phyloP scores from a whole-genome alignment of 1,140 invertebrate genomes.

The Hermetia illucens region DNA sequence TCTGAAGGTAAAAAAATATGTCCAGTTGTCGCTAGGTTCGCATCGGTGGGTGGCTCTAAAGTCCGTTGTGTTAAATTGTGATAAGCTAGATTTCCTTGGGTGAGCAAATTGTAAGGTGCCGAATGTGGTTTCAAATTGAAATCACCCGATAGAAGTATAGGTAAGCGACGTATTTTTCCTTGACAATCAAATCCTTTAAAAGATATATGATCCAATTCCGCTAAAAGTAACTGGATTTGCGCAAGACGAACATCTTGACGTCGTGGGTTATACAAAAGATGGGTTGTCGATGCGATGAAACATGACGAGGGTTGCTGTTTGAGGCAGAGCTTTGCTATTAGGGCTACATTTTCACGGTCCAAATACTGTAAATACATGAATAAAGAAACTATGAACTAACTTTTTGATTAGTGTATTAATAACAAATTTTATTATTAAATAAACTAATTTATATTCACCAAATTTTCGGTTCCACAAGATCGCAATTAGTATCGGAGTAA shows the following conservation, averaged over 20 bases:
- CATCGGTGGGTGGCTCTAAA: constrained; percentile 16
- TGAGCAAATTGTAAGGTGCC: constrained; percentile 56
- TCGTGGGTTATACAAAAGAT: constrained; percentile 84
- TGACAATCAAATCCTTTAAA: constrained; percentile 15
- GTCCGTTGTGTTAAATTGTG: constrained; percentile 28
- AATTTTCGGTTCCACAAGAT: too few species aligned
- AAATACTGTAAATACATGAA: constrained; percentile 34
- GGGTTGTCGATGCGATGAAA: constrained; percentile 78
- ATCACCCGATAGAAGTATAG: constrained; percentile 78
- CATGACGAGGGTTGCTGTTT: constrained; percentile 32
- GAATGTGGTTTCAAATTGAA: constrained; percentile 68
- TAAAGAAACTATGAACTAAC: neutral
- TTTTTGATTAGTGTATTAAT: neutral
- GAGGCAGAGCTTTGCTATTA: constrained; percentile 59
- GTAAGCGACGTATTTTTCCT: constrained; percentile 38
- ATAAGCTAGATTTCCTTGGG: constrained; percentile 36
- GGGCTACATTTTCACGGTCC: constrained; percentile 74
- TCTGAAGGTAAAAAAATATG: constrained; percentile 4
- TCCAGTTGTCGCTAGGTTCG: constrained; percentile 15
- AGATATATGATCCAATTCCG: constrained; percentile 69
- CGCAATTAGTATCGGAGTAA: too few species aligned
- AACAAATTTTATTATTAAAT: too few species aligned
- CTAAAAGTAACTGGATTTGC: constrained; percentile 64
- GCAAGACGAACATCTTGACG: constrained; percentile 78
- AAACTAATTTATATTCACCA: too few species aligned